These are phyloP conservation scores for Proisotoma minuta DNA, from an alignment of 2,888 invertebrate species.

Conservation along the genomic window DNA sequence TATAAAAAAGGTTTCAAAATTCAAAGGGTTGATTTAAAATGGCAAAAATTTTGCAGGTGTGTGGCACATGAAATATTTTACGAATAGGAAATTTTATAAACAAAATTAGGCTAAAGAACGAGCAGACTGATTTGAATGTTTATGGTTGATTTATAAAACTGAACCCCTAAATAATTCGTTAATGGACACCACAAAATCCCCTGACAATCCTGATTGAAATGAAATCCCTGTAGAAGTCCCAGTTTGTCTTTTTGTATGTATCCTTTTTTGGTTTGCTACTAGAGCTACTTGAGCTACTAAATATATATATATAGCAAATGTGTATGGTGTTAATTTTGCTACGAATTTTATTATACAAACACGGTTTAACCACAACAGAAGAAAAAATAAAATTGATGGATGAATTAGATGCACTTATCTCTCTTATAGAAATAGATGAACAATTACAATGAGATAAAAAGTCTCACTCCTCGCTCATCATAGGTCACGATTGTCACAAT, in stretches of 20 bases:
- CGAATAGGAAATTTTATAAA: not conserved
- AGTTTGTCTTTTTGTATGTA: conserved; percentile 11
- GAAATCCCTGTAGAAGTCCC: not conserved
- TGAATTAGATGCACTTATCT: not conserved
- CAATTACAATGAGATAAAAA: conserved; percentile 8
- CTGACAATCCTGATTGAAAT: conserved; percentile 1
- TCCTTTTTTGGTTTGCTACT: too few relatives aligned
- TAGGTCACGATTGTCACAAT: conserved; percentile 15
- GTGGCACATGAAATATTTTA: too few relatives aligned
- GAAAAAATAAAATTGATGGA: not conserved
- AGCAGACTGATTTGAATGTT: not conserved
- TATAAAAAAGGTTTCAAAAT: too few relatives aligned
- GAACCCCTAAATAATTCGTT: not conserved
- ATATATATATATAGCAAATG: too few relatives aligned
- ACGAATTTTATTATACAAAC: conserved; percentile 2
- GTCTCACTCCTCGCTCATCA: conserved; percentile 16
- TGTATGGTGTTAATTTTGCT: not conserved
- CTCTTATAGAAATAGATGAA: too few relatives aligned
- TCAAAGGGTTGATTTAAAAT: too few relatives aligned
- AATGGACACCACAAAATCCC: conserved; percentile 3
- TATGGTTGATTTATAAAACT: conserved; percentile 1
- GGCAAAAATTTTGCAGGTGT: too few relatives aligned
- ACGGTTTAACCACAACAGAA: conserved; percentile 1
- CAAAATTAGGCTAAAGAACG: not conserved
- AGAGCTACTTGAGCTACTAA: too few relatives aligned